Conservation (phyloP, 2,113 vertebrate genomes). For the Nipponia nippon region DNA sequence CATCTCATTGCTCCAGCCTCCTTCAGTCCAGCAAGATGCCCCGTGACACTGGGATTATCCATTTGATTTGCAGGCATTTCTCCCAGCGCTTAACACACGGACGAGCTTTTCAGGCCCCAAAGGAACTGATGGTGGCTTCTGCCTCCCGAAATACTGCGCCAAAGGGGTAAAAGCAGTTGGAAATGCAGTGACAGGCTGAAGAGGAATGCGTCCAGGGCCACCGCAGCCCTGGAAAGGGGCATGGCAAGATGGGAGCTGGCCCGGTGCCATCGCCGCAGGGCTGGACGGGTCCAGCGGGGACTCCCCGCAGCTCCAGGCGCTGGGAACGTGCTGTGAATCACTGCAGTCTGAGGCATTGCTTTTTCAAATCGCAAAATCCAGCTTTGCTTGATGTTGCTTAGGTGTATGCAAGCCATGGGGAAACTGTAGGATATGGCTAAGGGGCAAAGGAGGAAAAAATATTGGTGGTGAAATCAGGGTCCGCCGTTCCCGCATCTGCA, state of each 20-base stretch:
- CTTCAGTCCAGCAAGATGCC: not conserved
- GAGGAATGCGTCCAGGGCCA: not conserved
- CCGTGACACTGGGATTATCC: not conserved
- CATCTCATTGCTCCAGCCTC: not conserved
- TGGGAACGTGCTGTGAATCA: not conserved
- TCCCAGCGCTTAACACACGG: no score
- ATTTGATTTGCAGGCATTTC: not conserved
- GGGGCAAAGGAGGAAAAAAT: not conserved
- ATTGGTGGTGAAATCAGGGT: not conserved
- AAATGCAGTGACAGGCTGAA: not conserved
- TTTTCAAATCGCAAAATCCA: not conserved
- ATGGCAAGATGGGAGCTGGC: not conserved
- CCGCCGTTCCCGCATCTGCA: not conserved
- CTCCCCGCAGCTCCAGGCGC: not conserved
- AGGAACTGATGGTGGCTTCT: not conserved
- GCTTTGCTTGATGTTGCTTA: not conserved
- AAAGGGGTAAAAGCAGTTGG: not conserved
- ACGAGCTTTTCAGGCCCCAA: not conserved
- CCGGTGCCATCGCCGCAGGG: rapidly evolving
- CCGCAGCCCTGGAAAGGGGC: not conserved
- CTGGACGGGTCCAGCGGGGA: not conserved
- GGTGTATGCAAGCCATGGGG: not conserved
- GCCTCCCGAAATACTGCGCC: not conserved
- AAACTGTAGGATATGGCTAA: not conserved
- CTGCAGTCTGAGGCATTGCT: not conserved